Evolutionary conservation across 1,140 invertebrate genomes (phyloP), one percentile per base, ranked within the genome.

Genomic region (Parasteatoda tepidariorum): DNA sequence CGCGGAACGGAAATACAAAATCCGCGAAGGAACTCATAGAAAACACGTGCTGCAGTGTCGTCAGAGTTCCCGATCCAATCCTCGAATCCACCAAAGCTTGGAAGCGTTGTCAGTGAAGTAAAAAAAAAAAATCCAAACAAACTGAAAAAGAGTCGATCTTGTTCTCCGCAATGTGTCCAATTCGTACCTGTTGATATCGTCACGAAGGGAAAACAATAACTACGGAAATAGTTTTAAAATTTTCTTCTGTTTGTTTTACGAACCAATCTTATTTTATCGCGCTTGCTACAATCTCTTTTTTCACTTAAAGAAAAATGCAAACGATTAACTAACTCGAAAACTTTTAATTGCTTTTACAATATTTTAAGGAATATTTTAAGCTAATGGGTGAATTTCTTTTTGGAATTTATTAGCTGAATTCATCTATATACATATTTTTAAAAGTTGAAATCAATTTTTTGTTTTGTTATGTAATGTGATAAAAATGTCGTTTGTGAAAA

Each of bases 401-500:
- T 13, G 26, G 11, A 30, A 64, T 64, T 15, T 30, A n/a, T 57
- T 57, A 6, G 61, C 11, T 30, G 22, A 11, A 28, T 9, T 26
- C 30, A n/a, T n/a, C n/a, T n/a, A n/a, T 9, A 28, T 9, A 30
- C 28, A 28, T 64, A 26, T 64, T 4, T 11, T 30, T 30, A 4
- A 34, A 64, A 64, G 13, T 13, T 5, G 61, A 6, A 30, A 64
- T 9, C 5, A 31, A 4, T 30, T 15, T 30, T 28, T 5, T 59
- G 55, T n/a, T 5, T 5, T n/a, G 4, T 59, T n/a, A 18, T 9
- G n/a, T n/a, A 5, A 5, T 7, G 6, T 64, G 11, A 31, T 7
- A 6, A 15, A 64, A 28, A 78, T 66, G 59, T 48, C 38, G 31
- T 30, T 18, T 48, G 15, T 78, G 26, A 78, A 66, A 30, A 66